Evolutionary conservation across 2,888 invertebrate genomes (phyloP).

Genomic region (Eucriotettix oculatus): DNA sequence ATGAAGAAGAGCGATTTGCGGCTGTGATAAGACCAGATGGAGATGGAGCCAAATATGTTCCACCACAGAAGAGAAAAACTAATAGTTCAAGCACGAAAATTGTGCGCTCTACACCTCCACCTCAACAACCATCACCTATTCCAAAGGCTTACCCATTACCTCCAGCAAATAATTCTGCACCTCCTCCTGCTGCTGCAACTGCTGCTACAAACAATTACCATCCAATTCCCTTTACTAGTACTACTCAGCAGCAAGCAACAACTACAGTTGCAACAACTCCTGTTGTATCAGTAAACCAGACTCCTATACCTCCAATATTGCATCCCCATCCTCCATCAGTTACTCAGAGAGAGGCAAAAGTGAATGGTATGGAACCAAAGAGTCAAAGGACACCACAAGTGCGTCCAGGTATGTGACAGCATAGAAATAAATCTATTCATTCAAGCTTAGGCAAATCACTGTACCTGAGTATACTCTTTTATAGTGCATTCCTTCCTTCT

Average conservation of each 20-base stretch:
- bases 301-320: not conserved
- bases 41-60: constrained; percentile 47
- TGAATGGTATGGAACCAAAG: constrained; percentile 10
- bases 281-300: not conserved
- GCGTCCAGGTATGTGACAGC: not conserved
- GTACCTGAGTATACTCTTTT: too few species aligned
- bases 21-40: constrained; percentile 53
- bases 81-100: constrained; percentile 31
- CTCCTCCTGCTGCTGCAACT: constrained; percentile 6
- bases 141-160: constrained; percentile 19
- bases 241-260: constrained; percentile 4
- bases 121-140: constrained; percentile 23
- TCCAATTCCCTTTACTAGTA: constrained; percentile 5
- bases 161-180: constrained; percentile 12
- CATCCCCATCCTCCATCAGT: constrained; percentile 6
- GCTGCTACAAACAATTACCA: constrained; percentile 14
- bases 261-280: constrained; percentile 4
- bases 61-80: constrained; percentile 59
- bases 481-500: too few species aligned
- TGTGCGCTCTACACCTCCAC: constrained; percentile 43
- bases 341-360: constrained; percentile 9
- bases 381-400: constrained; percentile 4
- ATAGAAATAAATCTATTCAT: too few species aligned
- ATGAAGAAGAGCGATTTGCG: constrained; percentile 73
- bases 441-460: too few species aligned